Evolutionary conservation across 2,888 invertebrate genomes (phyloP).

Genomic region (Alviniconcha strummeri): DNA sequence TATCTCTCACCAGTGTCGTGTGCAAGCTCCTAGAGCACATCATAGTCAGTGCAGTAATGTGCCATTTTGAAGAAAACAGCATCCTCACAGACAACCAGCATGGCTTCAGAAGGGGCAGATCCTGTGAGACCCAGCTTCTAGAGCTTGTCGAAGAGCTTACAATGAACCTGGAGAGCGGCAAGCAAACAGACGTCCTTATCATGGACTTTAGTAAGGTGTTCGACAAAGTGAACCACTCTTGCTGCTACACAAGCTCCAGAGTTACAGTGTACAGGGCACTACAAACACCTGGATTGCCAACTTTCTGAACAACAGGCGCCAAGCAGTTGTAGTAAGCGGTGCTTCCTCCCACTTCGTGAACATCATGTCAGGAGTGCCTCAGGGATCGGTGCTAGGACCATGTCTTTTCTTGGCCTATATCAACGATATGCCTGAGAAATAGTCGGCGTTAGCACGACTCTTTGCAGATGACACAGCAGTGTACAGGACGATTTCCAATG

Average conservation of each 20-base stretch:
- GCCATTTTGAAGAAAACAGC: not conserved
- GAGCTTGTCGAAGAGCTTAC: slow-evolving; percentile 1
- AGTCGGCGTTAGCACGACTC: too few relatives aligned
- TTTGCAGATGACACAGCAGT: not conserved
- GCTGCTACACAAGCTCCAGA: slow-evolving; percentile 3
- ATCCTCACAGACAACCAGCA: not conserved
- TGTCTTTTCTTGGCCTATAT: slow-evolving; percentile 7
- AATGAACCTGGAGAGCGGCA: not conserved
- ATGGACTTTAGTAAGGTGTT: slow-evolving; percentile 11
- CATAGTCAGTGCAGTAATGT: too few relatives aligned
- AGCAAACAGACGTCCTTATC: not conserved
- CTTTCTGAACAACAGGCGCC: not conserved
- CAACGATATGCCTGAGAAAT: not conserved
- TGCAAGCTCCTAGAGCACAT: too few relatives aligned
- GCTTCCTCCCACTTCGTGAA: not conserved
- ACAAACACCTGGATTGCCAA: slow-evolving; percentile 1
- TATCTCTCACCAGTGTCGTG: too few relatives aligned
- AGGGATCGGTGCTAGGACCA: slow-evolving; percentile 14
- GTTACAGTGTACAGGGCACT: not conserved
- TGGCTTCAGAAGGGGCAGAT: not conserved
- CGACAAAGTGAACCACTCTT: slow-evolving; percentile 6
- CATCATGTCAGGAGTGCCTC: slow-evolving; percentile 18
- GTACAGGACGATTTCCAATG: not conserved
- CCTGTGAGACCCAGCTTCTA: slow-evolving; percentile 1
- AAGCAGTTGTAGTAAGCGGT: slow-evolving; percentile 13